phyloP scores from a whole-genome alignment of 2,888 invertebrate species.

The Drosophila austrosaltans region DNA sequence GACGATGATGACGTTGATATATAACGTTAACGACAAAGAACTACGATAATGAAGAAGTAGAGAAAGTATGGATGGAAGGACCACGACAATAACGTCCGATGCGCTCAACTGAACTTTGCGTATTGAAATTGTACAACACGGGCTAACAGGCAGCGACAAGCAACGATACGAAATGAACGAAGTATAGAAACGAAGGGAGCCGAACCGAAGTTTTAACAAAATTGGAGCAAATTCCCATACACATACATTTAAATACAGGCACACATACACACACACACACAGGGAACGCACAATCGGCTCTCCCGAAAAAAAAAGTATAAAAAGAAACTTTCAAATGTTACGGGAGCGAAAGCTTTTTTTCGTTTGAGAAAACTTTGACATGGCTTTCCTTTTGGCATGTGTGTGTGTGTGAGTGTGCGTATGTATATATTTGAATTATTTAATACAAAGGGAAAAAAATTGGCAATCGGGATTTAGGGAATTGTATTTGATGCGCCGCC shows the following conservation, averaged over 20 bases:
- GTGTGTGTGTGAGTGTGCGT: slow-evolving; percentile 24
- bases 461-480: slow-evolving; percentile 70
- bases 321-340: slow-evolving; percentile 53
- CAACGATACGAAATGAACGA: slow-evolving; percentile 40
- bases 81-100: slow-evolving; percentile 73
- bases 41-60: slow-evolving; percentile 45
- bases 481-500: slow-evolving; percentile 58
- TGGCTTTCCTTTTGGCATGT: slow-evolving; percentile 22
- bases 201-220: slow-evolving; percentile 55
- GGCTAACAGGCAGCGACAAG: slow-evolving; percentile 34
- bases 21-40: slow-evolving; percentile 17
- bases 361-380: slow-evolving; percentile 58
- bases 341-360: slow-evolving; percentile 74
- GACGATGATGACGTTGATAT: slow-evolving; percentile 5
- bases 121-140: slow-evolving; percentile 72
- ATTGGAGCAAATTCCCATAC: slow-evolving; percentile 69
- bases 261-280: slow-evolving; percentile 21
- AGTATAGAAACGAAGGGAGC: slow-evolving; percentile 26
- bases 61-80: slow-evolving; percentile 9
- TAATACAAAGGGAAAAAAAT: slow-evolving; percentile 54
- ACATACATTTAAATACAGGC: slow-evolving; percentile 30
- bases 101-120: slow-evolving; percentile 81
- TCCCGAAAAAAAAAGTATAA: slow-evolving; percentile 30
- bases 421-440: slow-evolving; percentile 55
- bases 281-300: slow-evolving; percentile 40